Base-by-base conservation (phyloP, 92 coral and sea anemone species). In the Galaxea fascicularis region DNA sequence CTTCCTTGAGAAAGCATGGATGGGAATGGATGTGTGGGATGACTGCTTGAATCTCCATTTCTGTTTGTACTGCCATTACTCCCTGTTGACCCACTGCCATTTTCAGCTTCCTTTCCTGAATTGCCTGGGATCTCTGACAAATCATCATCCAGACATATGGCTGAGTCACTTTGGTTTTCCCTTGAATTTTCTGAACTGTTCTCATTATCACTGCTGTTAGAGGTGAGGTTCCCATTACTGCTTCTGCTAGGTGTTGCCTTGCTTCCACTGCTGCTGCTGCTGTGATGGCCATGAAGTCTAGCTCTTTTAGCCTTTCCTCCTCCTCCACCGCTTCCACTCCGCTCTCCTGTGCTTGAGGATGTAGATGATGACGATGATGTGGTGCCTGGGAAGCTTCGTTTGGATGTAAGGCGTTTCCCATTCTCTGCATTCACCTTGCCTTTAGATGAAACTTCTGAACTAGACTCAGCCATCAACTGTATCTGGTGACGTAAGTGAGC, bases 401-500 rank as follows among this genome's bases (percentile, higher is more conserved):
- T 82, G 10, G 78, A 70, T 41, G 71, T 26, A 14, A 53, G 39
- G 25, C 78, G 86, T 57, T 82, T 82, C 18, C 70, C 71, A 24
- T 29, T 41, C 27, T 82, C 78, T 57, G 58, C 21, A 53, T 9
- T 56, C 57, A 26, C 27, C 28, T 71, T 82, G 8, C 70, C 76
- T 57, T 82, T 82, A 10, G 60, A 16, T 0, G 74, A 10, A 57
- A 56, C 28, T 39, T 82, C 71, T 12, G 85, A 52, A 15, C 45
- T 20, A 11, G 86, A 71, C 58, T 82, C 86, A 15, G 77, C 85
- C 80, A 88, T 22, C 24, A 88, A 65, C 59, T 85, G 87, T 54
- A 80, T 82, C 52, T 83, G 88, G 65, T 87, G 91, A 30, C 92
- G 82, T 3, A 91, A 52, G 44, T 91, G 94, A 39, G 94, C 94